Evolutionary conservation across 2,113 vertebrate genomes (phyloP).

Genomic region (Cichladusa arquata): DNA sequence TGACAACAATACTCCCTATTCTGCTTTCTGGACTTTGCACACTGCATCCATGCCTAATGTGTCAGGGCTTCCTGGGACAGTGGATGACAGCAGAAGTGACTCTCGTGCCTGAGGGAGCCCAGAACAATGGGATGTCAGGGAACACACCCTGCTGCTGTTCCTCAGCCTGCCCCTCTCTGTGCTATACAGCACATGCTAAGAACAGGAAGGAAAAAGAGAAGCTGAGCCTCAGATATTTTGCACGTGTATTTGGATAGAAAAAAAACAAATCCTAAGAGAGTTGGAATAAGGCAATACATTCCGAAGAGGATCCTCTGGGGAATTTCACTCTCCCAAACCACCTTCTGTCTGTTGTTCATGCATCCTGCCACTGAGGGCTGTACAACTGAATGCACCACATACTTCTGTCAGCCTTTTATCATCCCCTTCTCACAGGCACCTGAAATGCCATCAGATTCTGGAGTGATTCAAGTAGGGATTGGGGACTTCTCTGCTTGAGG

Average conservation of each 20-base stretch:
- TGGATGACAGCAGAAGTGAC: not conserved
- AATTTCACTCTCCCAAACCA: not conserved
- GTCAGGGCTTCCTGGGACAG: not conserved
- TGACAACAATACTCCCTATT: not conserved
- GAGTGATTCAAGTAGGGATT: not conserved
- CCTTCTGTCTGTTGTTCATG: not conserved
- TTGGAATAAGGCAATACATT: not conserved
- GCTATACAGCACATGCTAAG: not conserved
- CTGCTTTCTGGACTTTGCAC: not conserved
- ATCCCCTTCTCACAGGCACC: not conserved
- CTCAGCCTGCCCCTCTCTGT: not conserved
- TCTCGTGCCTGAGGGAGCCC: not conserved
- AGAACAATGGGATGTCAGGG: not conserved
- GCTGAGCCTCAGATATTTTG: not conserved
- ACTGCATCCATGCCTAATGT: not conserved
- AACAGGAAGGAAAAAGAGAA: not conserved
- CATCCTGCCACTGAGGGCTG: not conserved
- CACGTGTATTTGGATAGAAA: not conserved
- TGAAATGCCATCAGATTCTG: not conserved
- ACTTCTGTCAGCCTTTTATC: not conserved
- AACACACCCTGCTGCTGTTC: not conserved
- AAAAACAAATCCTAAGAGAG: not conserved
- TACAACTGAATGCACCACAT: not conserved
- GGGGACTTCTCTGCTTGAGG: not conserved
- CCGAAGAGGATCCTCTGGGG: not conserved